Percentiles rank a stretch among this genome's conserved stretches.
These are phyloP conservation scores for Eilema depressum DNA, from an alignment of 2,888 invertebrate genomes.

Conservation along the genomic window DNA sequence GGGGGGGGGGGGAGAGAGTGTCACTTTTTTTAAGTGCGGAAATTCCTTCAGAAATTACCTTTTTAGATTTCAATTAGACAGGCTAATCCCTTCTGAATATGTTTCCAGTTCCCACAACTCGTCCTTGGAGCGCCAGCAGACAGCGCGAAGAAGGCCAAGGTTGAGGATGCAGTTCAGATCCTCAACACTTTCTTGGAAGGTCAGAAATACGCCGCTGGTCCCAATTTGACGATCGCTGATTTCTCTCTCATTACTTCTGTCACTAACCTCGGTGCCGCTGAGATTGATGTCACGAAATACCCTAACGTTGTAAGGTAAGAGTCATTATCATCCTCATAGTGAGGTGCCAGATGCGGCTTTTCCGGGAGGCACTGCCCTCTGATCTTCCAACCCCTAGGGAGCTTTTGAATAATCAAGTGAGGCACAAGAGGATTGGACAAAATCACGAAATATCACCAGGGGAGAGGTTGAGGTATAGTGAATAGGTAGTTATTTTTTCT, in stretches of 20 bases:
- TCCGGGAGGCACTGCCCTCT: no score
- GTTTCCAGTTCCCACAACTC: slow-evolving; percentile 87
- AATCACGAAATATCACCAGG: no score
- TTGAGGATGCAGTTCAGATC: slow-evolving; percentile 89
- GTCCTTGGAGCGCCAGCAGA: slow-evolving; percentile 89
- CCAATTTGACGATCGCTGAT: slow-evolving; percentile 92
- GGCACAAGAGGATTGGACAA: no score
- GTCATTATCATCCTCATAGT: background rate
- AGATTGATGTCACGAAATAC: slow-evolving; percentile 90
- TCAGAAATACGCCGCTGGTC: slow-evolving; percentile 90
- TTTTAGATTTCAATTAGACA: no score
- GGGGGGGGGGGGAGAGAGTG: no score
- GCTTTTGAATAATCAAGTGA: no score
- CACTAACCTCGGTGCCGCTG: slow-evolving; percentile 90
- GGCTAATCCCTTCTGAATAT: background rate
- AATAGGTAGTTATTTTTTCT: no score
- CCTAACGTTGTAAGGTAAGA: slow-evolving; percentile 87
- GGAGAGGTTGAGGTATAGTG: no score
- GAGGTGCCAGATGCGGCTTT: background rate
- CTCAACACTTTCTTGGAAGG: slow-evolving; percentile 91
- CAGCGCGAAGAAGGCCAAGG: slow-evolving; percentile 89
- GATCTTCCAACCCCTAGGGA: no score
- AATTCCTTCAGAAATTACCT: no score
- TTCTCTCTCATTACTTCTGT: slow-evolving; percentile 89
- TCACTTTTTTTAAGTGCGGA: no score